A percentile compares a stretch with the other conserved stretches of the same genome.
Conservation (phyloP, 92 coral and sea anemone genomes). For the Siderastrea siderea region DNA sequence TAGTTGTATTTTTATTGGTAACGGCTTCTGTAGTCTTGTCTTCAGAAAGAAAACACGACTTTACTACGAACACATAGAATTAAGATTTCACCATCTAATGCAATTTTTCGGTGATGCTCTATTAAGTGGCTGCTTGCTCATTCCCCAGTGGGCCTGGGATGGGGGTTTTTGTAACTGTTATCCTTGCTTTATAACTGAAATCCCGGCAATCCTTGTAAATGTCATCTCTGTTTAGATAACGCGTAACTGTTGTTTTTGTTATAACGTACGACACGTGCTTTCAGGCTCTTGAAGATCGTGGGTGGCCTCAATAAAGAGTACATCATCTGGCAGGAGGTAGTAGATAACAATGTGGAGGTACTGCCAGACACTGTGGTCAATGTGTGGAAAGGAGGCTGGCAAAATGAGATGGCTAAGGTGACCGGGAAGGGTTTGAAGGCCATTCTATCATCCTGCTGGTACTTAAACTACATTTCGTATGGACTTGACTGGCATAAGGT, state of each 20-base stretch:
- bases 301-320: conserved; percentile 78
- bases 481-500: conserved; percentile 92
- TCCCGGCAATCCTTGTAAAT: too few species aligned
- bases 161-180: too few species aligned
- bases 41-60: too few species aligned
- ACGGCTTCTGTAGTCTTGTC: too few species aligned
- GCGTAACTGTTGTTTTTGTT: neutral
- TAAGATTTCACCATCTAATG: too few species aligned
- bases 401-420: conserved; percentile 83
- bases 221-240: too few species aligned
- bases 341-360: conserved; percentile 91
- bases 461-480: conserved; percentile 89
- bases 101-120: too few species aligned
- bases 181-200: too few species aligned
- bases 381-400: conserved; percentile 95
- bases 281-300: conserved; percentile 78
- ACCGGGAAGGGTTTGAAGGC: conserved; percentile 83
- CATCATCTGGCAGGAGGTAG: conserved; percentile 96
- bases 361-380: conserved; percentile 91
- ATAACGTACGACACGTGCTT: neutral
- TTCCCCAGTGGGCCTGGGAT: too few species aligned
- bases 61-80: too few species aligned
- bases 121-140: too few species aligned
- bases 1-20: too few species aligned
- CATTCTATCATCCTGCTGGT: conserved; percentile 96